These are phyloP conservation scores for Archilochus colubris DNA, from an alignment of 2,113 vertebrate species.

Conservation along the genomic window DNA sequence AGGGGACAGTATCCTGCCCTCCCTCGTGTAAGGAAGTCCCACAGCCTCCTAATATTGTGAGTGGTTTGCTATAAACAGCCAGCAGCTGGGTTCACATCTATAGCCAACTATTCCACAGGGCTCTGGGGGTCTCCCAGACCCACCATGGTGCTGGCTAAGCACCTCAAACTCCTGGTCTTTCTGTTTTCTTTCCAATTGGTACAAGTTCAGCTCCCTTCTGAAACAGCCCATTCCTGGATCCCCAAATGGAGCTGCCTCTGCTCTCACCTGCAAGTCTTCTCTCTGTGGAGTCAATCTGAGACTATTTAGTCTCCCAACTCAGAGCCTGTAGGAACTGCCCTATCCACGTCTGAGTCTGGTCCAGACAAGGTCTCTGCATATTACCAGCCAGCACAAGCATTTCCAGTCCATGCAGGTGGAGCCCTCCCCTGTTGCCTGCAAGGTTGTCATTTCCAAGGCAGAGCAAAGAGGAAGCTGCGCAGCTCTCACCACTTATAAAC, in stretches of 20 bases:
- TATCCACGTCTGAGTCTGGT: not conserved
- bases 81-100: not conserved
- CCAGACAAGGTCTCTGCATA: not conserved
- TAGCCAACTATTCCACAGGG: fast-evolving
- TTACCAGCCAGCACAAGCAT: not conserved
- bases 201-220: not conserved
- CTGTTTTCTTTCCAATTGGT: not conserved
- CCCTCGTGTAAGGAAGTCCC: not conserved
- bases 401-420: not conserved
- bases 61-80: not conserved
- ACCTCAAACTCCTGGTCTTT: not conserved
- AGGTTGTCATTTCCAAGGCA: not conserved
- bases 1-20: not conserved
- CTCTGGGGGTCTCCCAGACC: not conserved
- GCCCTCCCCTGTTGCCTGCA: not conserved
- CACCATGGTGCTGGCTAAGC: not conserved
- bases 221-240: fast-evolving
- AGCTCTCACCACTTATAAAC: not conserved
- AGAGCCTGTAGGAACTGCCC: not conserved
- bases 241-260: not conserved
- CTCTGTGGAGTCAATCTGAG: not conserved
- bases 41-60: not conserved
- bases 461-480: not conserved
- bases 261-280: not conserved
- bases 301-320: not conserved